phyloP scores from a whole-genome alignment of 2,888 invertebrate genomes.

The Incurvaria masculella region DNA sequence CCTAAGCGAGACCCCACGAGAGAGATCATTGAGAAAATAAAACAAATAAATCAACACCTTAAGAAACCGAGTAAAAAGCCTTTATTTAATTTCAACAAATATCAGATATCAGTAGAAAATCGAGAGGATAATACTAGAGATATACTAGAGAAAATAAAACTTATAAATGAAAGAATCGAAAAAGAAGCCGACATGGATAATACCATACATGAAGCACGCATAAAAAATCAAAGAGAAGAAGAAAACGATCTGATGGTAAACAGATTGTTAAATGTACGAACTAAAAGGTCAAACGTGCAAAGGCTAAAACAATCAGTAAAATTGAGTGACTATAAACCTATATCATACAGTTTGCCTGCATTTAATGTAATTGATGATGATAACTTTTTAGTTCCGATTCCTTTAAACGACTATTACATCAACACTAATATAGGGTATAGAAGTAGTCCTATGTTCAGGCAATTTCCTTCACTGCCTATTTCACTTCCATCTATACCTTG shows the following conservation, averaged over 20 bases:
- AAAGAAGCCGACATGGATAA: background rate
- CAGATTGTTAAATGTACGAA: too few relatives aligned
- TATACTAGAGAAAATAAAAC: slow-evolving; percentile 11
- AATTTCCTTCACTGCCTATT: slow-evolving; percentile 23
- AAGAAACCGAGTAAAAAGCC: slow-evolving; percentile 32
- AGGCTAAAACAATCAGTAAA: too few relatives aligned
- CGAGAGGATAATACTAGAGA: slow-evolving; percentile 16
- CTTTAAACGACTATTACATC: too few relatives aligned
- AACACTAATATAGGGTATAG: too few relatives aligned
- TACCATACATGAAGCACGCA: too few relatives aligned
- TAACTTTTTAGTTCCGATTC: too few relatives aligned
- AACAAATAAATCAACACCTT: slow-evolving; percentile 46
- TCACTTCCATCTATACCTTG: slow-evolving; percentile 29
- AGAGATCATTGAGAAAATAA: slow-evolving; percentile 56
- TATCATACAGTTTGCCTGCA: too few relatives aligned
- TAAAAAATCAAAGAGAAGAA: too few relatives aligned
- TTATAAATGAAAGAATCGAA: background rate
- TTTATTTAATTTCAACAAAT: background rate
- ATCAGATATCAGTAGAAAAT: background rate
- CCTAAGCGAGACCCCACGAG: slow-evolving; percentile 23
- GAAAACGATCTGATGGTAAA: too few relatives aligned
- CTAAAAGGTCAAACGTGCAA: too few relatives aligned
- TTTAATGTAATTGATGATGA: too few relatives aligned
- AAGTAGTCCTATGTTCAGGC: slow-evolving; percentile 29
- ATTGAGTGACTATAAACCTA: too few relatives aligned